Evolutionary conservation across 2,797 vertebrate genomes (phyloP).

Genomic region (Hydrocynus forskahlii): DNA sequence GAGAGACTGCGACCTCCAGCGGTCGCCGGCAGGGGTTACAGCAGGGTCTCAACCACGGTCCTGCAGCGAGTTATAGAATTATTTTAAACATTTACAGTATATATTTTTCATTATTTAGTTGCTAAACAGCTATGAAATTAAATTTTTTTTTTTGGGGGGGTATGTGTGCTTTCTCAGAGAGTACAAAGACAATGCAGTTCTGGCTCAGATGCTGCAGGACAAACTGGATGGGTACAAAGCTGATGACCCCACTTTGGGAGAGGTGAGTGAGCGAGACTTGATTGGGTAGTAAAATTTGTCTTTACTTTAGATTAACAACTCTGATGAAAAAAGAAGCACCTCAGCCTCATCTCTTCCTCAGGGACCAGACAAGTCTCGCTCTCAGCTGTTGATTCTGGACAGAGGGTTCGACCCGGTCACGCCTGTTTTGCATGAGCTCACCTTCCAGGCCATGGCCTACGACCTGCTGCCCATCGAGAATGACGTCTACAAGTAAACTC

Average conservation of each 20-base stretch:
- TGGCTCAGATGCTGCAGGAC: conserved; percentile 96
- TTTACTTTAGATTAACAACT: not conserved
- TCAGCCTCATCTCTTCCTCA: conserved; percentile 57
- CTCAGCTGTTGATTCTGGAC: conserved; percentile 97
- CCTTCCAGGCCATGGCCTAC: conserved; percentile 99
- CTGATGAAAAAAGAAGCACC: not conserved
- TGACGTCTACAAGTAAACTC: conserved; percentile 92
- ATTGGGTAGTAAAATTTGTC: not conserved
- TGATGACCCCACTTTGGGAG: conserved; percentile 95
- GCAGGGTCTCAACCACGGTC: no score
- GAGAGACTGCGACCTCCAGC: no score
- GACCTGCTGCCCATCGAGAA: conserved; percentile 98
- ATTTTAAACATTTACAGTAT: not conserved
- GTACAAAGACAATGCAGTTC: conserved; percentile 89
- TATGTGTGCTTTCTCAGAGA: conserved; percentile 45
- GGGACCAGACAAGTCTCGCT: conserved; percentile 98
- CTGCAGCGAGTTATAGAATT: no score
- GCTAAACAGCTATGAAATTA: not conserved
- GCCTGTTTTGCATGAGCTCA: conserved; percentile 93
- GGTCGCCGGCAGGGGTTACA: no score
- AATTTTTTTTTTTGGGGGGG: not conserved
- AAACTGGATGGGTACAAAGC: conserved; percentile 96
- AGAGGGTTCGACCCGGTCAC: conserved; percentile 94
- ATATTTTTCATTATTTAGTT: not conserved
- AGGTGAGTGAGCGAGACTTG: conserved; percentile 77